Conservation (phyloP, 2,797 vertebrate species). For the Picus viridis region DNA sequence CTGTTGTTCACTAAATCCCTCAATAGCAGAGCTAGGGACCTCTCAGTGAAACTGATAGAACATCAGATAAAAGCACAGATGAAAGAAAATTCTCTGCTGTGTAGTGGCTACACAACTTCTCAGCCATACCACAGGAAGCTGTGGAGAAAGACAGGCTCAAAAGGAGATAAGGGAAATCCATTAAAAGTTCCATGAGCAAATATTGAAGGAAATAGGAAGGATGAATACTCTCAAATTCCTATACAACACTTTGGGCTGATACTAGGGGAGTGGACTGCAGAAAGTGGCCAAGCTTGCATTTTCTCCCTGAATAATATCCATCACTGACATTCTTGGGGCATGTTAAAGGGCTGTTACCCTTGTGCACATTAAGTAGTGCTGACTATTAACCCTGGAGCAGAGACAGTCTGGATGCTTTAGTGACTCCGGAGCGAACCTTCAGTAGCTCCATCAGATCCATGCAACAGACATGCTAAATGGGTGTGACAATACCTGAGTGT, state of each 20-base stretch:
- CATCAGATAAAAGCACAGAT: constrained; percentile 55
- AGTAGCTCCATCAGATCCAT: background rate
- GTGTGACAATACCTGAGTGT: background rate
- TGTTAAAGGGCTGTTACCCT: background rate
- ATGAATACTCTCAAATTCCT: background rate
- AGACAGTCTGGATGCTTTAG: background rate
- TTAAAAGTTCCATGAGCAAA: constrained; percentile 5
- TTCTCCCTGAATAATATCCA: constrained; percentile 25
- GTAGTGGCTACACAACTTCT: constrained; percentile 33
- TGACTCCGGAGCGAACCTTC: background rate
- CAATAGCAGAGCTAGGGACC: background rate
- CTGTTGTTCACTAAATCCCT: constrained; percentile 26
- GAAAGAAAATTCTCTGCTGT: constrained; percentile 50
- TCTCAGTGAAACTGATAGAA: constrained; percentile 4
- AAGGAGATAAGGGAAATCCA: constrained; percentile 30
- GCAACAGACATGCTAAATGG: background rate
- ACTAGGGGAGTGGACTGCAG: background rate
- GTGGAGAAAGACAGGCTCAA: constrained; percentile 33
- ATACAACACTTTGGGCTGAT: background rate
- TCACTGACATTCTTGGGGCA: background rate
- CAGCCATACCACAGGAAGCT: constrained; percentile 37
- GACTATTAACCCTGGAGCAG: background rate
- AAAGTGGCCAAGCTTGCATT: background rate
- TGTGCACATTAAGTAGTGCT: background rate
- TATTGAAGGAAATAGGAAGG: background rate